A percentile compares a stretch with the other conserved stretches of the same genome.
phyloP scores from a whole-genome alignment of 2,888 invertebrate species.

The Drosophila rellima region DNA sequence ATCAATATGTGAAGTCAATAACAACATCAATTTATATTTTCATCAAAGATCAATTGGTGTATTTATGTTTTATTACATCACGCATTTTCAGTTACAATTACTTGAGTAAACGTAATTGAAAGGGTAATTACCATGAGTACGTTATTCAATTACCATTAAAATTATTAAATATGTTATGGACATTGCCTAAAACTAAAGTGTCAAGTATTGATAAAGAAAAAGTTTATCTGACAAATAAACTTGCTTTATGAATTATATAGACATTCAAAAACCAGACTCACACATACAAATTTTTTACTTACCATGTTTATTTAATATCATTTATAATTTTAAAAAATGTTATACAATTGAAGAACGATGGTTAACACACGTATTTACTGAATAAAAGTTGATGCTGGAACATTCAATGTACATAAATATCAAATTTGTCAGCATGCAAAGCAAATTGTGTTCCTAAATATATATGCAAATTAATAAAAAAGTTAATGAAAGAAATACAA shows the following conservation, averaged over 20 bases:
- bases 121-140: slow-evolving; percentile 8
- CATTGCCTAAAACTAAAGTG: slow-evolving; percentile 16
- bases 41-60: slow-evolving; percentile 45
- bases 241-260: slow-evolving; percentile 27
- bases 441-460: neutral
- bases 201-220: slow-evolving; percentile 5
- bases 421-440: neutral
- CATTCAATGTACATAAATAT: slow-evolving; percentile 16
- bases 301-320: slow-evolving; percentile 25
- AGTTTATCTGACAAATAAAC: slow-evolving; percentile 15
- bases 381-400: neutral
- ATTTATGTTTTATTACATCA: slow-evolving; percentile 22
- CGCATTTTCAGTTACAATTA: slow-evolving; percentile 21
- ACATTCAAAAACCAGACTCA: slow-evolving; percentile 43
- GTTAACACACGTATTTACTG: slow-evolving; percentile 18
- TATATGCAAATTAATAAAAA: neutral
- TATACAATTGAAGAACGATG: neutral
- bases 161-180: slow-evolving; percentile 1
- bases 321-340: neutral
- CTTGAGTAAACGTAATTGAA: slow-evolving; percentile 17
- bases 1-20: slow-evolving; percentile 82
- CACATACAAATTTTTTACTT: slow-evolving; percentile 43
- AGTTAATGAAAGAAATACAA: neutral
- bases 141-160: slow-evolving; percentile 10
- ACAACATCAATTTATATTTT: slow-evolving; percentile 77